These are phyloP conservation scores for Acanthochromis polyacanthus DNA, from an alignment of 2,113 vertebrate species.

Conservation along the genomic window DNA sequence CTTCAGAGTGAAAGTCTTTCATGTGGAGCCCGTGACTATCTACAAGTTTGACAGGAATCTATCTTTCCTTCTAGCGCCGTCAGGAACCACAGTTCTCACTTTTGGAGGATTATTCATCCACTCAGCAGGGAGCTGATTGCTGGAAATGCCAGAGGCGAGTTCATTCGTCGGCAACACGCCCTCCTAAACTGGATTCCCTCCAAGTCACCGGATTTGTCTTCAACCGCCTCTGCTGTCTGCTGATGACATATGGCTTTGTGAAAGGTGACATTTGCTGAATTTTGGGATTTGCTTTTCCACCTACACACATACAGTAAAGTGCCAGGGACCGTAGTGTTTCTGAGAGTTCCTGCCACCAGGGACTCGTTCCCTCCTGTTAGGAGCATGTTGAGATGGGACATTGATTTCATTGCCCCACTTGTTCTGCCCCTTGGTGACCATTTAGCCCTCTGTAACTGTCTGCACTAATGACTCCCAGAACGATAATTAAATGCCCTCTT, in stretches of 20 bases:
- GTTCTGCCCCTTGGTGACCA: constrained; percentile 43
- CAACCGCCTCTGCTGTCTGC: constrained; percentile 61
- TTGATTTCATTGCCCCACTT: constrained; percentile 64
- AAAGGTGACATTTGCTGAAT: constrained; percentile 69
- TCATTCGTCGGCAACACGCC: constrained; percentile 62
- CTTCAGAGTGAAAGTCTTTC: constrained; percentile 48
- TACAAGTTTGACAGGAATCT: constrained; percentile 50
- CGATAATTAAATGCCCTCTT: constrained; percentile 49
- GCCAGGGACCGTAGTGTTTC: constrained; percentile 32
- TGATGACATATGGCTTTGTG: constrained; percentile 66
- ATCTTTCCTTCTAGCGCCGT: constrained; percentile 2
- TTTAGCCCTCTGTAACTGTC: constrained; percentile 47
- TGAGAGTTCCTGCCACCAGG: constrained; percentile 41
- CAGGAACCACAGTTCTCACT: constrained; percentile 44
- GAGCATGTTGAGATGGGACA: constrained; percentile 58
- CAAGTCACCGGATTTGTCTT: constrained; percentile 55
- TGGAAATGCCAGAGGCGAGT: constrained; percentile 65
- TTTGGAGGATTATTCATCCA: constrained; percentile 63
- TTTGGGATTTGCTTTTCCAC: constrained; percentile 28
- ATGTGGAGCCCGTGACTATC: constrained; percentile 45
- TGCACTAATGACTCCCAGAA: constrained; percentile 49
- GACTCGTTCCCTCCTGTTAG: constrained; percentile 47
- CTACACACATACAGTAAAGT: constrained; percentile 30
- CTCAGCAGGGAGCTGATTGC: constrained; percentile 47
- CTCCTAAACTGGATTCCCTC: constrained; percentile 63